Base-by-base conservation (phyloP, 2,113 vertebrate species). In the Myocastor coypus region DNA sequence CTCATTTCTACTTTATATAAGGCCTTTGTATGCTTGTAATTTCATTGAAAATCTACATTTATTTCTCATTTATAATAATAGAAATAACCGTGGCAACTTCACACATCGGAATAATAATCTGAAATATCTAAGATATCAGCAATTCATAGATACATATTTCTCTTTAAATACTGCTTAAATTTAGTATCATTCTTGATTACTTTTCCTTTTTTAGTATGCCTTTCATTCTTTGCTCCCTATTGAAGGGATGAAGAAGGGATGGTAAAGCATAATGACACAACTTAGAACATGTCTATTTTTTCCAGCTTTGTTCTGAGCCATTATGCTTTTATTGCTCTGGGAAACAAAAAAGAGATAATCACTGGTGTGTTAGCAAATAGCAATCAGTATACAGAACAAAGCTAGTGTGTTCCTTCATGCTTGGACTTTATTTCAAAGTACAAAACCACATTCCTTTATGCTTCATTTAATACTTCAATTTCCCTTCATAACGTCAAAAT, bases 381-480 rank as follows among this genome's bases (percentile, higher is more conserved):
- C 71, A 89, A 93, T 95, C 83, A 78, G 24, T 42, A 4, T 91
- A 89, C 92, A 93, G 87, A 96, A 93, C 50, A 95, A 95, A 97
- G 83, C 64, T 69, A 92, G 80, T 66, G 66, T 73, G 59, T 82
- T 93, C 42, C 68, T 94, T 95, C 71, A 95, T 84, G 52, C 71
- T 89, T 93, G 20, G 30, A 93, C 95, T 96, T 96, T 90, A 92
- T 94, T 88, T 96, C 96, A 88, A 88, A 93, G 71, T 94, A 96
- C 40, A 97, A 96, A 92, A 78, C 19, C 26, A 68, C 46, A 92
- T 85, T 94, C 66, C 17, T 95, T 90, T 69, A 90, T 80, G 90
- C 66, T 95, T 92, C 95, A 97, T 96, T 96, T 96, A 94, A 88
- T 96, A 92, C 77, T 96, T 94, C 87, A 89, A 87, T 96, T 96